phyloP scores from a whole-genome alignment of 2,888 invertebrate genomes.

The Acanthosoma haemorrhoidale region DNA sequence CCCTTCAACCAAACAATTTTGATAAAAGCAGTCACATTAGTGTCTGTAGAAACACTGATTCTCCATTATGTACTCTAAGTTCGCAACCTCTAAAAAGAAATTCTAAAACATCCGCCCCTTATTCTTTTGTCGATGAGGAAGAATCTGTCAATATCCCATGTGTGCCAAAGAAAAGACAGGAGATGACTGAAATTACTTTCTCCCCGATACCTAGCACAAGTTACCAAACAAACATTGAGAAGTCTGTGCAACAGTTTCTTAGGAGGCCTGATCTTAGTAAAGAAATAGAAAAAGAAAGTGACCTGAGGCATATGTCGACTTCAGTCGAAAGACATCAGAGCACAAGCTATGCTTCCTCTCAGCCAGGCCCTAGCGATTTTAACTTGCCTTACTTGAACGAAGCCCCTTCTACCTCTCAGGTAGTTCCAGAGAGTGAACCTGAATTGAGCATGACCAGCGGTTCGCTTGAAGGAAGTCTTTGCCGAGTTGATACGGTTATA shows the following conservation, averaged over 20 bases:
- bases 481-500: constrained; percentile 20
- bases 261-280: not conserved
- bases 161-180: not conserved
- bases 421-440: constrained; percentile 19
- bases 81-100: constrained; percentile 3
- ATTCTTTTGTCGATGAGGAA: constrained; percentile 6
- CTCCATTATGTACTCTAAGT: not conserved
- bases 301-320: not conserved
- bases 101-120: constrained; percentile 4
- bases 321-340: not conserved
- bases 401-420: constrained; percentile 8
- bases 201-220: not conserved
- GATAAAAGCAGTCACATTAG: not conserved
- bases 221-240: not conserved
- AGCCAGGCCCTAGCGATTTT: not conserved
- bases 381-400: not conserved
- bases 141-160: not conserved
- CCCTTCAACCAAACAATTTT: constrained; percentile 49
- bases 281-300: not conserved
- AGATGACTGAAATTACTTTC: not conserved
- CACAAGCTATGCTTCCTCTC: not conserved
- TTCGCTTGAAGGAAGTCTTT: not conserved
- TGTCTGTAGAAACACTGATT: not conserved
- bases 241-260: not conserved
- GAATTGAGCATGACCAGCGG: not conserved